Evolutionary conservation across 2,888 invertebrate species (phyloP), one percentile per base, ranked within the genome.

Genomic region (Amiota communis): DNA sequence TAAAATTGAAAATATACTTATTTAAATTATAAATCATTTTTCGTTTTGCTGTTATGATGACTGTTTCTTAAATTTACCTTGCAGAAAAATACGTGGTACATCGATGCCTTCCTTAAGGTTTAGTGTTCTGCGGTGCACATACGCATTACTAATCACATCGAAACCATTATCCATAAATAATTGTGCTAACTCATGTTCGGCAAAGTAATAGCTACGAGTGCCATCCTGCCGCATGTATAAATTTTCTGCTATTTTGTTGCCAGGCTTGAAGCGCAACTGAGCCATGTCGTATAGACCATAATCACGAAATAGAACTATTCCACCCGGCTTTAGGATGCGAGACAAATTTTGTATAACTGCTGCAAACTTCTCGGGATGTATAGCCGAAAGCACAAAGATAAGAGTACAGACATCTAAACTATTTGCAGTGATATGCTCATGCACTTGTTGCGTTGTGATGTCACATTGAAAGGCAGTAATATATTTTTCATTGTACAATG

Each of bases 191-290:
- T 95, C 94, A 57, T 95, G 94, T 80, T 92, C 90, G 0, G 94
- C 93, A 86, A 96, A 97, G 85, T 95, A 97, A 87, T 95, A 97
- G 78, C 94, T 94, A 79, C 97, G 93, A 0, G 98, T 99, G 0
- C 98, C 98, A 92, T 99, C 99, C 89, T 98, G 98, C 17, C 99
- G 91, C 92, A 97, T 95, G 87, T 99, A 99, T 81, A 98, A 95
- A 87, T 97, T 96, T 3, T 98, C 97, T 0, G 93, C 90, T 69
- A 99, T 95, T 89, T 98, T 98, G 86, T 96, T 94, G 0, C 98
- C 98, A 0, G 97, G 93, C 76, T 96, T 95, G 88, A 99, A 99
- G 51, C 99, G 91, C 69, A 99, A 87, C 91, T 98, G 98, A 0
- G 99, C 97, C 95, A 98, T 97, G 88, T 99, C 99, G 86, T 97